These are phyloP conservation scores for Petrolisthes cinctipes DNA, from an alignment of 2,888 invertebrate species.

Conservation along the genomic window DNA sequence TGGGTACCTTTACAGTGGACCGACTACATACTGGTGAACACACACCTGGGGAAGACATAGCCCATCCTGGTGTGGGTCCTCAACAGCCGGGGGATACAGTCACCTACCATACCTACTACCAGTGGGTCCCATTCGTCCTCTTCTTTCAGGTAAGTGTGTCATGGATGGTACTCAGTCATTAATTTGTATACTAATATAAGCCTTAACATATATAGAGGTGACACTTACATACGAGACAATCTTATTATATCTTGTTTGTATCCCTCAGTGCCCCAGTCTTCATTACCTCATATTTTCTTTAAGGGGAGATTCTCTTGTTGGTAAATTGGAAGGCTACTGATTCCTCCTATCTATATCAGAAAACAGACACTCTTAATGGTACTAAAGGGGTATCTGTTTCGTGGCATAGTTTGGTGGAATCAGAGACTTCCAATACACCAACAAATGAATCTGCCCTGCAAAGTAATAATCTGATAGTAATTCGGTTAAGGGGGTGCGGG, in stretches of 20 bases:
- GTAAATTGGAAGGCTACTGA: too few relatives aligned
- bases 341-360: too few relatives aligned
- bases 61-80: conserved; percentile 61
- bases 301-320: too few relatives aligned
- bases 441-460: too few relatives aligned
- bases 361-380: too few relatives aligned
- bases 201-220: not conserved
- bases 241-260: not conserved
- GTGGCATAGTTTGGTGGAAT: too few relatives aligned
- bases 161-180: too few relatives aligned
- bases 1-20: conserved; percentile 65
- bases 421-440: too few relatives aligned
- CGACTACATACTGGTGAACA: conserved; percentile 33
- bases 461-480: too few relatives aligned
- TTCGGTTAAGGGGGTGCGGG: too few relatives aligned
- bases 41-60: conserved; percentile 21
- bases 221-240: not conserved
- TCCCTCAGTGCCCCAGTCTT: not conserved
- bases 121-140: conserved; percentile 93
- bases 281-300: not conserved
- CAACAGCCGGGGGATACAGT: conserved; percentile 78
- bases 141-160: conserved; percentile 51
- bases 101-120: conserved; percentile 88
- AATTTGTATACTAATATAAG: not conserved
- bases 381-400: too few relatives aligned